Conservation (phyloP, 2,113 vertebrate species). For the Macrotus californicus region DNA sequence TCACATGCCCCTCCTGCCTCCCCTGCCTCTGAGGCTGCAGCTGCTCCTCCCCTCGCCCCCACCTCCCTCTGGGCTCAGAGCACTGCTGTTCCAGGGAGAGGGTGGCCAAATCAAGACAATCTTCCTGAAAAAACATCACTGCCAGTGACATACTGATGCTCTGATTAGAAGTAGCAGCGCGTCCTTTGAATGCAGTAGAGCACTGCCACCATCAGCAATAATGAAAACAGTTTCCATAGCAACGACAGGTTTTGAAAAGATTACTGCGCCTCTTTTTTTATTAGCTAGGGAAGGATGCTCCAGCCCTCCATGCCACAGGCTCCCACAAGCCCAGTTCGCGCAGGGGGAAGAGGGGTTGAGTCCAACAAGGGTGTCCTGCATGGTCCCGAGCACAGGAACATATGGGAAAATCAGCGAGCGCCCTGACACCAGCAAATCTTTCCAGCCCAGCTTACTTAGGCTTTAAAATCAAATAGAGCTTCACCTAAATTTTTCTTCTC, state of each 20-base stretch:
- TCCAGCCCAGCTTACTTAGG: neutral
- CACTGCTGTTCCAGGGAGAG: neutral
- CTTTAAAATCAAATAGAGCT: neutral
- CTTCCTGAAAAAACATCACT: neutral
- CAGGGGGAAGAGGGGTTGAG: neutral
- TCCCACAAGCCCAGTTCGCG: neutral
- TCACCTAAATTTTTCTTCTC: neutral
- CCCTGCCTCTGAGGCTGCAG: neutral
- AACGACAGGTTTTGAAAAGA: neutral
- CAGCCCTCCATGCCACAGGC: fast-evolving
- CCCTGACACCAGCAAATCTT: neutral
- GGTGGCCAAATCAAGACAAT: neutral
- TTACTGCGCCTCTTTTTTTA: fast-evolving
- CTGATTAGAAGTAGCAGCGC: neutral
- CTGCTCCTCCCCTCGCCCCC: neutral
- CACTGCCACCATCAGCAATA: neutral
- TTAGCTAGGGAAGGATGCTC: neutral
- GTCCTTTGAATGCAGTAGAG: neutral
- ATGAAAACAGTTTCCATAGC: neutral
- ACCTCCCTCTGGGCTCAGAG: neutral
- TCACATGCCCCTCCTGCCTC: fast-evolving
- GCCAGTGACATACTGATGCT: neutral
- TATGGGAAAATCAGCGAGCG: neutral
- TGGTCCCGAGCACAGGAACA: neutral
- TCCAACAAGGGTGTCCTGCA: fast-evolving